Base-by-base conservation (phyloP, 2,113 vertebrate genomes). In the Muntiacus muntjak region DNA sequence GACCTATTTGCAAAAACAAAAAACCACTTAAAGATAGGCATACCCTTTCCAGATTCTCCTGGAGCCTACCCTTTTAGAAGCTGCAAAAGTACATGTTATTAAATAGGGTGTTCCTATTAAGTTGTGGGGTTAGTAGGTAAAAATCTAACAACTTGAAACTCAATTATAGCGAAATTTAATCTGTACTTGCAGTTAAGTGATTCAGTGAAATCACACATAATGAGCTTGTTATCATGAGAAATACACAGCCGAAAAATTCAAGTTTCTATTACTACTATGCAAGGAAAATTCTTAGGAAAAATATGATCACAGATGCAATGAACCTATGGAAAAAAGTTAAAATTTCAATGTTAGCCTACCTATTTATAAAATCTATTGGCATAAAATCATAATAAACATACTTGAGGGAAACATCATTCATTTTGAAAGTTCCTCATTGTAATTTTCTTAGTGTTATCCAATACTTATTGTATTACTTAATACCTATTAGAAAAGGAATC, bases 381-480 rank as follows among this genome's bases (percentile, higher is more conserved):
- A 57, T n/a, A 92, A 78, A 94, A 62, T 87, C 40, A 62, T 86
- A 94, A 91, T 60, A 87, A 74, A 55, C 26, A 78, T 52, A 92
- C 21, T 87, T 6, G 23, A 71, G 6, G 78, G 55, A 93, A 74
- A 36, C 17, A 78, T 91, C 13, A 87, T 87, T 95, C 40, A 85
- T 47, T 84, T 71, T 60, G 26, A 87, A 87, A 89, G 1, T 45
- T 90, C 11, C 9, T 93, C 54, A 50, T 90, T 90, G 19, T 74
- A 78, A 84, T 91, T 60, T 87, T 60, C 54, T n/a, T 81, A 58
- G 21, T 60, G 21, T 74, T 62, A 76, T 36, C 4, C 23, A 87
- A 45, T 30, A 86, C 83, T 79, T 79, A 88, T 88, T 82, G 19
- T 7, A 83, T 95, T 88, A 91, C 58, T 97, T 94, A 95, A 92